phyloP scores from a whole-genome alignment of 2,797 vertebrate species.

The Hafferia zeledoni region DNA sequence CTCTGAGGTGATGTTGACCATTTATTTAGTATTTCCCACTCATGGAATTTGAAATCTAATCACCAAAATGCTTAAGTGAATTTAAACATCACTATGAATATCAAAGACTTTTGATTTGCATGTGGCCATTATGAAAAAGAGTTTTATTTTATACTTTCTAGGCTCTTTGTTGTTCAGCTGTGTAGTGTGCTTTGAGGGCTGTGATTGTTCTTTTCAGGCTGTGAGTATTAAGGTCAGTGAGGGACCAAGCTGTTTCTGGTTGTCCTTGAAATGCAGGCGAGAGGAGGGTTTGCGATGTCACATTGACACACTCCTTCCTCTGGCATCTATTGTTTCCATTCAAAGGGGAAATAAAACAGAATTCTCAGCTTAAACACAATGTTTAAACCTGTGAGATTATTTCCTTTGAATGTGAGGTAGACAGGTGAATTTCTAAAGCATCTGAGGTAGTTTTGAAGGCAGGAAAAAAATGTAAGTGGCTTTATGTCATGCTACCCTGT shows the following conservation, averaged over 20 bases:
- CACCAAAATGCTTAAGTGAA: not conserved
- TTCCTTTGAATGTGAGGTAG: not conserved
- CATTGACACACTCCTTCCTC: not conserved
- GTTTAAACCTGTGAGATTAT: not conserved
- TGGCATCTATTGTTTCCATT: conserved; percentile 1
- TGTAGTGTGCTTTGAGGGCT: conserved; percentile 15
- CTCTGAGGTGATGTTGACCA: not conserved
- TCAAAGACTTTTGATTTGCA: not conserved
- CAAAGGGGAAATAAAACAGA: conserved; percentile 19
- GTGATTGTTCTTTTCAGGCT: conserved; percentile 33
- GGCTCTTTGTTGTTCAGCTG: not conserved
- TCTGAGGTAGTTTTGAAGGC: not conserved
- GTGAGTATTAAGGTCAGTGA: conserved; percentile 22
- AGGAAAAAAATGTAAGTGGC: not conserved
- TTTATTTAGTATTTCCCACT: not conserved
- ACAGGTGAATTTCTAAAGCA: not conserved
- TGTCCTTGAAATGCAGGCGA: conserved; percentile 23
- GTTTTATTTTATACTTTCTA: not conserved
- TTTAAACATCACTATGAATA: not conserved
- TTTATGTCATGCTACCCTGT: not conserved
- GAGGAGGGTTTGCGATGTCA: not conserved
- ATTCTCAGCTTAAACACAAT: not conserved
- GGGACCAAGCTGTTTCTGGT: conserved; percentile 38
- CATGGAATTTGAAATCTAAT: not conserved
- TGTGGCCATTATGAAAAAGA: not conserved